These are phyloP conservation scores for Meriones psammophilus DNA, from an alignment of 2,797 vertebrate genomes.

Conservation along the genomic window DNA sequence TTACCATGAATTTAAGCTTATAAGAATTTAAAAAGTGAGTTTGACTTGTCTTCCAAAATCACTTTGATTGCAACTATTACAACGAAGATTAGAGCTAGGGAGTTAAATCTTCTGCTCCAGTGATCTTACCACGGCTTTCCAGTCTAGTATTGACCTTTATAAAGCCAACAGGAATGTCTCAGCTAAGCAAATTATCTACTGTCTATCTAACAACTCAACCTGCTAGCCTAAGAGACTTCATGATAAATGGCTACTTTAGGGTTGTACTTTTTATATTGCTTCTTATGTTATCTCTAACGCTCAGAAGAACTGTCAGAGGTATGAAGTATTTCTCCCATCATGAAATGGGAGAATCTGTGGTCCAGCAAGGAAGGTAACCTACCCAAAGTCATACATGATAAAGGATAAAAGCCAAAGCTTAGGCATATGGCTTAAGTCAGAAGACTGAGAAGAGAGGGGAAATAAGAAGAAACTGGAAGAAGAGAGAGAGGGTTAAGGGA, in stretches of 20 bases:
- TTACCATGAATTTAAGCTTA: background rate
- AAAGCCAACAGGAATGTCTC: background rate
- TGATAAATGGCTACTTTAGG: slow-evolving; percentile 13
- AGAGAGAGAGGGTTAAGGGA: background rate
- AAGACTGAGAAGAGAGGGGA: background rate
- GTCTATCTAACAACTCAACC: background rate
- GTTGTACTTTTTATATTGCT: background rate
- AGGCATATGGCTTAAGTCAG: background rate
- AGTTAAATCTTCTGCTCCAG: background rate
- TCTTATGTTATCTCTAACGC: background rate
- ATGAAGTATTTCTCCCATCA: background rate
- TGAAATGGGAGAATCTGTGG: background rate
- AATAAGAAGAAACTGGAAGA: too few relatives aligned
- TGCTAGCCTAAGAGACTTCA: background rate
- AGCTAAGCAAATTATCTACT: slow-evolving; percentile 1
- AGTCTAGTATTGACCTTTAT: background rate
- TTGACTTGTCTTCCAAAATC: background rate
- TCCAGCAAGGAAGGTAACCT: background rate
- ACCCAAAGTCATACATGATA: background rate
- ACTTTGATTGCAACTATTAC: background rate
- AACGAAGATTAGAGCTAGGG: background rate
- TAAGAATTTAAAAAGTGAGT: background rate
- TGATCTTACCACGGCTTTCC: background rate
- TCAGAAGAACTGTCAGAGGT: background rate
- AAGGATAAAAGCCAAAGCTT: background rate